Evolutionary conservation across 2,113 vertebrate genomes (phyloP).

Genomic region (Pachycephala philippinensis): DNA sequence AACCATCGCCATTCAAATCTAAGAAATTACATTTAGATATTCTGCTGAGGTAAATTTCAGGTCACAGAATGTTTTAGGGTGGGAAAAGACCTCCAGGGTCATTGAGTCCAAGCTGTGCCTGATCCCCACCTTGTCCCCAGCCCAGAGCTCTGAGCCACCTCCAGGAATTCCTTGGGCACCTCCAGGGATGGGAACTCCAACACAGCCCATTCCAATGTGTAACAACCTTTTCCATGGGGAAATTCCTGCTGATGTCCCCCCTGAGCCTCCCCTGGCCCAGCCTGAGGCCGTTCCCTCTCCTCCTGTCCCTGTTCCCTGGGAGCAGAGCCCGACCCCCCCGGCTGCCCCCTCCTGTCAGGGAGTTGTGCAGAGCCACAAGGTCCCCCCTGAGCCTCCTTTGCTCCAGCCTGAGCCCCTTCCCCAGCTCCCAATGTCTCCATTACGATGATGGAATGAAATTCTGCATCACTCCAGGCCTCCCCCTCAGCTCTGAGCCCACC

Average conservation of each 20-base stretch:
- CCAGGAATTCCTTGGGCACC: neutral
- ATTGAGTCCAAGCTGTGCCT: accelerated
- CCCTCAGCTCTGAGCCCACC: neutral
- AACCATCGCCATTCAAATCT: neutral
- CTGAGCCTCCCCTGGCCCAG: neutral
- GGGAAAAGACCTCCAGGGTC: neutral
- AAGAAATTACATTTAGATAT: neutral
- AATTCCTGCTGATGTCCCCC: neutral
- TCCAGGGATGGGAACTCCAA: neutral
- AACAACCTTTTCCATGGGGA: neutral
- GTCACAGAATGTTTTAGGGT: neutral
- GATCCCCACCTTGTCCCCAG: neutral
- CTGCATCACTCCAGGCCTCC: neutral
- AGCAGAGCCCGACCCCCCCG: neutral
- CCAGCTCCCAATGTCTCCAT: neutral
- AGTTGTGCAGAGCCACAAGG: neutral
- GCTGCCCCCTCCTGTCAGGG: neutral
- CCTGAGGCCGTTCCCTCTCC: neutral
- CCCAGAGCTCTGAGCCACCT: neutral
- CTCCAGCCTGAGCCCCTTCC: neutral
- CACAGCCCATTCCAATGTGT: neutral
- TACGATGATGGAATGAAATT: neutral
- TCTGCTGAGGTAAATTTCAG: neutral
- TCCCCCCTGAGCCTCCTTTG: neutral
- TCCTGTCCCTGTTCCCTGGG: neutral